phyloP scores from a whole-genome alignment of 2,797 vertebrate species.

The Enteromius afrohamiltoni region DNA sequence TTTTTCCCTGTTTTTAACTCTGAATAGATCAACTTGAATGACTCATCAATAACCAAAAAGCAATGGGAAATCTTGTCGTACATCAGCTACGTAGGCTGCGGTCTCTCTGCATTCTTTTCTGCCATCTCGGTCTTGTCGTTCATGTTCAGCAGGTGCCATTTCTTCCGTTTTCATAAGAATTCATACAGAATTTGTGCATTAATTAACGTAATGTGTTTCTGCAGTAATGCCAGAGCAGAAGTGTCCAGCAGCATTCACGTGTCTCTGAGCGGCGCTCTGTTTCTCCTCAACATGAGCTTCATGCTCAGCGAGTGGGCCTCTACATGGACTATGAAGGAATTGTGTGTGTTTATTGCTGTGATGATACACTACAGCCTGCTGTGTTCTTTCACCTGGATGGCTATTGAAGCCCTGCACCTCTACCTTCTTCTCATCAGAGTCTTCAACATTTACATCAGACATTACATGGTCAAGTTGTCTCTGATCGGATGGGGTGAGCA shows the following conservation, averaged over 20 bases:
- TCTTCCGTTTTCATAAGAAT: background rate
- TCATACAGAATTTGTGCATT: background rate
- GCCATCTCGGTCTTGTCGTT: slow-evolving; percentile 64
- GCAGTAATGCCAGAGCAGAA: slow-evolving; percentile 68
- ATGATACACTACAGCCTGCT: slow-evolving; percentile 83
- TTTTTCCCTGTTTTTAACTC: background rate
- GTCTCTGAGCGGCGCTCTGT: slow-evolving; percentile 74
- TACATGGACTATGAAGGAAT: accelerated
- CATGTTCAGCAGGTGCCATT: slow-evolving; percentile 59
- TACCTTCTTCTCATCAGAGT: slow-evolving; percentile 83
- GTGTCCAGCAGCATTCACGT: slow-evolving; percentile 72
- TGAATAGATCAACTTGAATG: slow-evolving; percentile 7
- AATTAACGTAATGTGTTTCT: background rate
- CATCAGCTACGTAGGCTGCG: slow-evolving; percentile 74
- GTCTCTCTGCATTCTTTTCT: slow-evolving; percentile 73
- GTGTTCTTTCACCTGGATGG: slow-evolving; percentile 85
- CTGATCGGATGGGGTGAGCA: slow-evolving; percentile 85
- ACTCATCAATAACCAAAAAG: background rate
- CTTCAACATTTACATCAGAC: slow-evolving; percentile 79
- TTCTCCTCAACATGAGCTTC: slow-evolving; percentile 80
- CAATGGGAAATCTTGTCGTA: slow-evolving; percentile 72
- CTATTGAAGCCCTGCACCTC: slow-evolving; percentile 83
- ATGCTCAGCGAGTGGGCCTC: slow-evolving; percentile 71
- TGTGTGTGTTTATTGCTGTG: slow-evolving; percentile 74
- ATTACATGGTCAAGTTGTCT: slow-evolving; percentile 83